A percentile compares a stretch with the other conserved stretches of the same genome.
Conservation (phyloP, 2,797 vertebrate genomes). For the Pseudochirops corinnae region DNA sequence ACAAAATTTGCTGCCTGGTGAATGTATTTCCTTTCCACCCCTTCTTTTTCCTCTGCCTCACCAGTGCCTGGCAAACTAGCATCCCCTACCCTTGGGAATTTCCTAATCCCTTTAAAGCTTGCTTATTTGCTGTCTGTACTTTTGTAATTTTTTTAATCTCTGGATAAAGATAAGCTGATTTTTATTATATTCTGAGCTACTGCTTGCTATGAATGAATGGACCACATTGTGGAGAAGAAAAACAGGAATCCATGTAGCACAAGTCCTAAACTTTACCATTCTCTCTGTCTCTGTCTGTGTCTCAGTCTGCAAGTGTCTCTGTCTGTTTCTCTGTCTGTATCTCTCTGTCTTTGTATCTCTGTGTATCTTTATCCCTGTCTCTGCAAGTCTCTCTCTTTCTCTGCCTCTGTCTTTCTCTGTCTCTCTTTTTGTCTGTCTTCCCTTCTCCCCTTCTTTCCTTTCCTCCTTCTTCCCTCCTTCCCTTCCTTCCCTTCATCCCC, state of each 20-base stretch:
- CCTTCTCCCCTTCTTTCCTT: too few relatives aligned
- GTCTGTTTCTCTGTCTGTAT: neutral
- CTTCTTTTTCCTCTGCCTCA: neutral
- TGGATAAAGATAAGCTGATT: neutral
- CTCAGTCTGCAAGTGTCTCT: too few relatives aligned
- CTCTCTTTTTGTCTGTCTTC: too few relatives aligned
- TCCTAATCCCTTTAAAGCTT: neutral
- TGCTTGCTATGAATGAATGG: neutral
- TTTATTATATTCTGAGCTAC: neutral
- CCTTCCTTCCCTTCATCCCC: too few relatives aligned
- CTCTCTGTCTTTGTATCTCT: too few relatives aligned
- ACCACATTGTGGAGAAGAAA: neutral
- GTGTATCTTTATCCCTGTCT: too few relatives aligned
- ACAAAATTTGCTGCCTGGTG: neutral
- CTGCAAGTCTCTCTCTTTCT: too few relatives aligned
- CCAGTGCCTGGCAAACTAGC: neutral
- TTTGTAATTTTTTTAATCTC: neutral
- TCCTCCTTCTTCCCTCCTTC: too few relatives aligned
- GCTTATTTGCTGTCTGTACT: neutral
- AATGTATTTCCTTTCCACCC: neutral
- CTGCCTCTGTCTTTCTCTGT: too few relatives aligned
- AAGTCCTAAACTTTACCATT: neutral
- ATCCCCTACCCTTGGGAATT: neutral
- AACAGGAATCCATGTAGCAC: neutral
- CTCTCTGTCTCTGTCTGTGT: neutral